Conservation (phyloP, 2,888 invertebrate genomes). For the Yponomeuta cagnagella region DNA sequence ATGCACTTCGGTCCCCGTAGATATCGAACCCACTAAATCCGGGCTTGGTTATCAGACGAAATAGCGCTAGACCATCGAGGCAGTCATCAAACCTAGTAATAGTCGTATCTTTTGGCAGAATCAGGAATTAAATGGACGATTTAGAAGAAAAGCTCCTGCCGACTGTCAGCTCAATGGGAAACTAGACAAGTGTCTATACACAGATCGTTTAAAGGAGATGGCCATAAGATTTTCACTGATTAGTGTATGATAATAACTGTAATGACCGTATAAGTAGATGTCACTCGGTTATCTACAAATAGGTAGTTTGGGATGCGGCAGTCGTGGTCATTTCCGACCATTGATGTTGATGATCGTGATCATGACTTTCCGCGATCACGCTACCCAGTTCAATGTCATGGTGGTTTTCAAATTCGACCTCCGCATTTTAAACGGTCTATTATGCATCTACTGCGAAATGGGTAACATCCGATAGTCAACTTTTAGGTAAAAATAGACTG, state of each 20-base stretch:
- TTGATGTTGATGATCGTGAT: background rate
- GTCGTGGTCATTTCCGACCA: background rate
- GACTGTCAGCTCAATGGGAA: too few relatives aligned
- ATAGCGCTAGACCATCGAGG: too few relatives aligned
- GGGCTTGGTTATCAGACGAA: too few relatives aligned
- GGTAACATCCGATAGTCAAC: background rate
- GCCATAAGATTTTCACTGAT: too few relatives aligned
- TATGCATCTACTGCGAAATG: background rate
- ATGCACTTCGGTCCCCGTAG: too few relatives aligned
- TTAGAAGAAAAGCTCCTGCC: too few relatives aligned
- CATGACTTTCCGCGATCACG: slow-evolving; percentile 1
- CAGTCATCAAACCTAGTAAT: too few relatives aligned
- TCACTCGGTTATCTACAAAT: background rate
- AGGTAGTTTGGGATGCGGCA: background rate
- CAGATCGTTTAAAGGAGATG: too few relatives aligned
- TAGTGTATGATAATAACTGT: background rate
- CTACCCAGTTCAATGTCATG: slow-evolving; percentile 1
- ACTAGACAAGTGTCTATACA: too few relatives aligned
- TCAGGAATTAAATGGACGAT: too few relatives aligned
- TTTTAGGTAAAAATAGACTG: background rate
- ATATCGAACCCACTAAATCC: too few relatives aligned
- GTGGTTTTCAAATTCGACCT: slow-evolving; percentile 1
- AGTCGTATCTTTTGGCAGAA: too few relatives aligned
- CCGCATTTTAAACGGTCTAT: background rate
- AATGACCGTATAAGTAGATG: background rate